Evolutionary conservation across 2,113 vertebrate genomes (phyloP).

Genomic region (Carollia perspicillata): DNA sequence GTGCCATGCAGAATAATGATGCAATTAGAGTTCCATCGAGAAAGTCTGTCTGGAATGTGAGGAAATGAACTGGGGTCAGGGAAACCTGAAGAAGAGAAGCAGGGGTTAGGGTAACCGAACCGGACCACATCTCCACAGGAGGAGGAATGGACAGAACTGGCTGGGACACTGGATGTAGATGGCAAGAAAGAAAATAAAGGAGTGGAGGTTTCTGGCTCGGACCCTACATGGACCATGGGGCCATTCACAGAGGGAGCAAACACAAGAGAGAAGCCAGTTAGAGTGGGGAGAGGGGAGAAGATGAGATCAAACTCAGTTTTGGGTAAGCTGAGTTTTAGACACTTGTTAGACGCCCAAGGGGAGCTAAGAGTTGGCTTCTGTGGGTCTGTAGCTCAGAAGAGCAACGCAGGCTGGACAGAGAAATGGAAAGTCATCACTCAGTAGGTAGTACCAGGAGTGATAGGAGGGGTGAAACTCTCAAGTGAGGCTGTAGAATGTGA

Average conservation of each 20-base stretch:
- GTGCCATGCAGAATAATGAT: fast-evolving
- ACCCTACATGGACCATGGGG: not conserved
- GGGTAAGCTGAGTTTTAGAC: not conserved
- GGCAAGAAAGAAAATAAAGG: not conserved
- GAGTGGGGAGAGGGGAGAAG: fast-evolving
- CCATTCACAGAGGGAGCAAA: not conserved
- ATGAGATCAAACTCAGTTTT: not conserved
- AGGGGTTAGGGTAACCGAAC: not conserved
- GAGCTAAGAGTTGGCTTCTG: not conserved
- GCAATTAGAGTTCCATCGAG: not conserved
- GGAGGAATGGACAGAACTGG: not conserved
- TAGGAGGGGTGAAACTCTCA: not conserved
- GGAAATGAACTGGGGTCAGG: not conserved
- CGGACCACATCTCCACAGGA: not conserved
- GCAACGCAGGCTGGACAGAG: not conserved
- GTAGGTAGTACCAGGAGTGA: not conserved
- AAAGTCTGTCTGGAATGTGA: not conserved
- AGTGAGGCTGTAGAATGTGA: not conserved
- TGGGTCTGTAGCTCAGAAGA: not conserved
- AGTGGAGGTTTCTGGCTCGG: not conserved
- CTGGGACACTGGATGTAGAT: not conserved
- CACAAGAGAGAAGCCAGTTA: not conserved
- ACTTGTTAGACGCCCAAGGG: not conserved
- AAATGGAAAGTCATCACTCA: not conserved
- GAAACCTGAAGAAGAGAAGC: not conserved